These are phyloP conservation scores for Nephrotoma guestfalica DNA, from an alignment of 2,888 invertebrate genomes.

Conservation along the genomic window DNA sequence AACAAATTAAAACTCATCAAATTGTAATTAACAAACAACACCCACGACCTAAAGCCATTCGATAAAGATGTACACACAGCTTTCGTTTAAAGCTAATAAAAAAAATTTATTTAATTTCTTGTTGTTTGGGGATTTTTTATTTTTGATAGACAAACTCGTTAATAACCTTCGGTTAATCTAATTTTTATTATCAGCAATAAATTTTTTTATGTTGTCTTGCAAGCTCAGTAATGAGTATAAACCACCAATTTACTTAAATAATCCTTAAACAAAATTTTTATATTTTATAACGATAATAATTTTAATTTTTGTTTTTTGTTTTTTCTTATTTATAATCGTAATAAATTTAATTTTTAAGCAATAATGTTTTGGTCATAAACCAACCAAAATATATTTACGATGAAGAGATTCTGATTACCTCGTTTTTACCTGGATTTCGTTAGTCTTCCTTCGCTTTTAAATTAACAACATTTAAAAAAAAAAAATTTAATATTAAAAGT, in stretches of 20 bases:
- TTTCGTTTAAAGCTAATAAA: background rate
- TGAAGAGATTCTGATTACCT: background rate
- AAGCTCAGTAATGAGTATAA: background rate
- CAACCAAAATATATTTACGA: background rate
- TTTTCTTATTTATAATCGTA: background rate
- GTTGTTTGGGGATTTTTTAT: background rate
- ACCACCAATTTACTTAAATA: background rate
- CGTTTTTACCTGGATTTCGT: background rate
- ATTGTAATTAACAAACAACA: background rate
- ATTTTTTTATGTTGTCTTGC: background rate
- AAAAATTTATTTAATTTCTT: background rate
- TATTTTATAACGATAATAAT: background rate
- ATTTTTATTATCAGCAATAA: background rate
- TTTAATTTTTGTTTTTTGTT: background rate
- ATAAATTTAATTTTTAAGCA: background rate
- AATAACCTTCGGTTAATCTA: background rate
- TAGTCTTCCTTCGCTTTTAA: background rate
- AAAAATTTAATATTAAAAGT: background rate
- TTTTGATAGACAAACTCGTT: background rate
- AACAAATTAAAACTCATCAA: too few species aligned
- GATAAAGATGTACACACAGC: background rate
- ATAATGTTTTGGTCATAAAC: background rate
- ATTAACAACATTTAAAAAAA: background rate
- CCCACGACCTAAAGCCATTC: background rate
- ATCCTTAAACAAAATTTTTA: background rate